Evolutionary conservation across 2,797 vertebrate species (phyloP).

Genomic region (Hephaestus fuliginosus): DNA sequence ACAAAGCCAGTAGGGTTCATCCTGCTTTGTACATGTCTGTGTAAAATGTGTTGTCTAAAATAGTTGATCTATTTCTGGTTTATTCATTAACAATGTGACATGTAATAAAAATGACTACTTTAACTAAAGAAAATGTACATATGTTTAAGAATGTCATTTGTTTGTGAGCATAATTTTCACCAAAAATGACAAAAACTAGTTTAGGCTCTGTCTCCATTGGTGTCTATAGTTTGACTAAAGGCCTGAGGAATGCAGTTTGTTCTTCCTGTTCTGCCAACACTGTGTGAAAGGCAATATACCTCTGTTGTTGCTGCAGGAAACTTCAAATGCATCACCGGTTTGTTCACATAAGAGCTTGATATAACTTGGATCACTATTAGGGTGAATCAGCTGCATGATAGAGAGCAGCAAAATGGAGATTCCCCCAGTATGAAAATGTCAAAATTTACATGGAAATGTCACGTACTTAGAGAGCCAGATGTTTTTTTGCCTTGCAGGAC

Average conservation of each 20-base stretch:
- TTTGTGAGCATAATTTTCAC: background rate
- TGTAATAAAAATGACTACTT: background rate
- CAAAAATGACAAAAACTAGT: background rate
- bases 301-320: conserved; percentile 19
- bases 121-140: background rate
- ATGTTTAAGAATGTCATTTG: too few relatives aligned
- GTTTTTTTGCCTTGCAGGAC: background rate
- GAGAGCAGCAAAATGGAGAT: conserved; percentile 26
- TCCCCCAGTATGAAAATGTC: conserved; percentile 37
- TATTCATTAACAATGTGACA: conserved; percentile 2
- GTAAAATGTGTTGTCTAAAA: too few relatives aligned
- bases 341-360: too few relatives aligned
- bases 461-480: conserved; percentile 18
- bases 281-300: conserved; percentile 3
- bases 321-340: background rate
- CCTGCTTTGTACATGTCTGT: background rate
- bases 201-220: background rate
- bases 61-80: conserved; percentile 7
- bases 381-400: conserved; percentile 9
- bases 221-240: conserved; percentile 5
- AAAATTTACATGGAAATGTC: conserved; percentile 30
- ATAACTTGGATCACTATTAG: background rate
- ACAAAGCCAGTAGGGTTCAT: background rate
- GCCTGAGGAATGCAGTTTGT: background rate
- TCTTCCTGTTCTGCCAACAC: conserved; percentile 8